A percentile compares a stretch with the other conserved stretches of the same genome.
phyloP scores from a whole-genome alignment of 2,797 vertebrate species.

The Pangasius macronema region DNA sequence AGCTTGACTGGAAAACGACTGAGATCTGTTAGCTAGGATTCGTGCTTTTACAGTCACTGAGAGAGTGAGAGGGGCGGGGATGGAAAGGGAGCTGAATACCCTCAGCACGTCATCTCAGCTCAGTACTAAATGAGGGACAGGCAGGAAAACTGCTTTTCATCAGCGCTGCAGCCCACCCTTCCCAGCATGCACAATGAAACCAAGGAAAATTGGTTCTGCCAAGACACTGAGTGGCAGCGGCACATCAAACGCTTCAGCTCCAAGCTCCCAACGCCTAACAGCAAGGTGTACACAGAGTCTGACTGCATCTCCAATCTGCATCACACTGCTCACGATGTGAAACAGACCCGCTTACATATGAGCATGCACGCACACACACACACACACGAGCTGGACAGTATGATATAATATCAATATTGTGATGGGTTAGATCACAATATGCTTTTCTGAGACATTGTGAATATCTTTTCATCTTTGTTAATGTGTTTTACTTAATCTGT shows the following conservation, averaged over 20 bases:
- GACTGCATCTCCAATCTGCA: slow-evolving; percentile 18
- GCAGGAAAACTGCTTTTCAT: slow-evolving; percentile 53
- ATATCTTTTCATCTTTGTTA: neutral
- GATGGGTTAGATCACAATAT: neutral
- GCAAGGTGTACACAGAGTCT: slow-evolving; percentile 28
- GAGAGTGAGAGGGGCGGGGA: neutral
- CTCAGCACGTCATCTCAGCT: slow-evolving; percentile 32
- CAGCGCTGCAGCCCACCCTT: slow-evolving; percentile 41
- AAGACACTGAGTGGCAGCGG: slow-evolving; percentile 28
- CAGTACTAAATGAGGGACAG: slow-evolving; percentile 42
- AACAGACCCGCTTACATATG: neutral
- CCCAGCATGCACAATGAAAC: slow-evolving; percentile 50
- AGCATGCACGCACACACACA: neutral
- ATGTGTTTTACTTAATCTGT: too few relatives aligned
- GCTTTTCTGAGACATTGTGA: neutral
- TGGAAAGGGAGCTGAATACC: slow-evolving; percentile 15
- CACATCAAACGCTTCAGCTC: slow-evolving; percentile 45
- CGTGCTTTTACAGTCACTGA: slow-evolving; percentile 19
- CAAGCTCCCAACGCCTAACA: neutral
- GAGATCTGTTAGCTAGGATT: slow-evolving; percentile 36
- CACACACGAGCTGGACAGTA: neutral
- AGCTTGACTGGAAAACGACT: slow-evolving; percentile 11
- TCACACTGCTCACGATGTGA: slow-evolving; percentile 32
- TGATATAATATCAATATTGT: neutral
- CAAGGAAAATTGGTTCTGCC: slow-evolving; percentile 40